phyloP scores from a whole-genome alignment of 2,113 vertebrate genomes.

The Cryptomyrus ogoouensis region DNA sequence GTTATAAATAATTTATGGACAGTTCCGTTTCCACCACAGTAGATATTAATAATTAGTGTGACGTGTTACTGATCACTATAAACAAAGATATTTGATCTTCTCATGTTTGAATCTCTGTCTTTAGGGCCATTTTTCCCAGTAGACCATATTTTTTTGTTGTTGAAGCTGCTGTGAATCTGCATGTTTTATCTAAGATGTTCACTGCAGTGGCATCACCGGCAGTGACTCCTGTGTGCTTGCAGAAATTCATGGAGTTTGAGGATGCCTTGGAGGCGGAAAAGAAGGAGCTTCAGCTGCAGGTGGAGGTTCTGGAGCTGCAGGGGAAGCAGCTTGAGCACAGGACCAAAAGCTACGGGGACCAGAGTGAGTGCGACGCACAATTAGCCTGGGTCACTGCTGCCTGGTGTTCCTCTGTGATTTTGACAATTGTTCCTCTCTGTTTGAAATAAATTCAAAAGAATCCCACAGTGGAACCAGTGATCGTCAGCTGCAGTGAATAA shows the following conservation, averaged over 20 bases:
- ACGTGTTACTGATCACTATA: background rate
- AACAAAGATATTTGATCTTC: background rate
- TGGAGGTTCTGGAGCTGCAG: slow-evolving; percentile 88
- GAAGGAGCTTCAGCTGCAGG: slow-evolving; percentile 87
- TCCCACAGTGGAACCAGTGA: background rate
- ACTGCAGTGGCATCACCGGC: background rate
- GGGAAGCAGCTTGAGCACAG: slow-evolving; percentile 91
- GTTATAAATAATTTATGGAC: background rate
- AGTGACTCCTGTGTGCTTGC: slow-evolving; percentile 12
- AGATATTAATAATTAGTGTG: background rate
- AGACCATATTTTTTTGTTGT: background rate
- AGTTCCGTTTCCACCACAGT: background rate
- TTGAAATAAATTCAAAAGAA: background rate
- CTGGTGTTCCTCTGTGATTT: background rate
- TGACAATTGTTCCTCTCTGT: background rate
- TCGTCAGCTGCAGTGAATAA: background rate
- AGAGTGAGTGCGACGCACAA: slow-evolving; percentile 38
- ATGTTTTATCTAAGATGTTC: background rate
- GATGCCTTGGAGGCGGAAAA: slow-evolving; percentile 95
- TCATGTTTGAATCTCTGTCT: background rate
- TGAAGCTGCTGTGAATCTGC: background rate
- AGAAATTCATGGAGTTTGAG: slow-evolving; percentile 99
- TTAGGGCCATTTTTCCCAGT: background rate
- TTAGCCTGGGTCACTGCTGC: background rate
- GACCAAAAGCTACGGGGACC: slow-evolving; percentile 89